phyloP scores from a whole-genome alignment of 2,797 vertebrate genomes.

The Urophycis tenuis region DNA sequence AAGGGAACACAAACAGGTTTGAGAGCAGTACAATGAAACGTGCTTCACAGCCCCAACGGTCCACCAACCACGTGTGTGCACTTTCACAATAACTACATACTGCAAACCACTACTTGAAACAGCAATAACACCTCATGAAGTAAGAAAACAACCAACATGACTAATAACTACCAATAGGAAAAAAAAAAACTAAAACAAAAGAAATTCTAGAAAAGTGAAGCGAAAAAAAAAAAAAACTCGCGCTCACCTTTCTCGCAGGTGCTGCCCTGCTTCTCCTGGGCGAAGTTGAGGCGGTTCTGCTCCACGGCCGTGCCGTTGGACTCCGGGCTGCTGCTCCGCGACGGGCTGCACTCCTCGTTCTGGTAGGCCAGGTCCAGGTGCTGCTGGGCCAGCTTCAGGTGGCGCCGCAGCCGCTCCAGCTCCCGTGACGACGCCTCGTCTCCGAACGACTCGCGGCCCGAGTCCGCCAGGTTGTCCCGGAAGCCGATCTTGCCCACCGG shows the following conservation, averaged over 20 bases:
- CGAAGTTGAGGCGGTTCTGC: slow-evolving; percentile 89
- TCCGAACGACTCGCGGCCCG: slow-evolving; percentile 64
- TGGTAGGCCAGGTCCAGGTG: slow-evolving; percentile 86
- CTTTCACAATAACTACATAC: neutral
- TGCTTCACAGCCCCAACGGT: too few relatives aligned
- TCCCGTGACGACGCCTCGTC: slow-evolving; percentile 68
- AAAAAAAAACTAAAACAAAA: neutral
- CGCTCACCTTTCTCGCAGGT: slow-evolving; percentile 73
- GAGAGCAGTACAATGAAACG: too few relatives aligned
- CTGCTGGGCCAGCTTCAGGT: slow-evolving; percentile 86
- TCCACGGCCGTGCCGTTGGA: slow-evolving; percentile 82
- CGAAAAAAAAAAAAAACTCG: too few relatives aligned
- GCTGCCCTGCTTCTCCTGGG: slow-evolving; percentile 82
- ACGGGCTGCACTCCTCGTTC: slow-evolving; percentile 71
- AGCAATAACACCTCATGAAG: too few relatives aligned
- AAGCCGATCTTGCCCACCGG: slow-evolving; percentile 69
- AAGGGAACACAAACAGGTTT: too few relatives aligned
- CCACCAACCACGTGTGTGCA: too few relatives aligned
- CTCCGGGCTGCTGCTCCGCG: slow-evolving; percentile 85
- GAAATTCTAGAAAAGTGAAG: neutral
- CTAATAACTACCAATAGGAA: neutral
- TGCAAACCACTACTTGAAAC: too few relatives aligned
- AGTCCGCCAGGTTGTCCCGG: slow-evolving; percentile 69
- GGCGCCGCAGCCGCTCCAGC: slow-evolving; percentile 74
- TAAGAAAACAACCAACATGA: neutral